Conservation (phyloP, 2,797 vertebrate genomes). For the Gallinago nigripennis region DNA sequence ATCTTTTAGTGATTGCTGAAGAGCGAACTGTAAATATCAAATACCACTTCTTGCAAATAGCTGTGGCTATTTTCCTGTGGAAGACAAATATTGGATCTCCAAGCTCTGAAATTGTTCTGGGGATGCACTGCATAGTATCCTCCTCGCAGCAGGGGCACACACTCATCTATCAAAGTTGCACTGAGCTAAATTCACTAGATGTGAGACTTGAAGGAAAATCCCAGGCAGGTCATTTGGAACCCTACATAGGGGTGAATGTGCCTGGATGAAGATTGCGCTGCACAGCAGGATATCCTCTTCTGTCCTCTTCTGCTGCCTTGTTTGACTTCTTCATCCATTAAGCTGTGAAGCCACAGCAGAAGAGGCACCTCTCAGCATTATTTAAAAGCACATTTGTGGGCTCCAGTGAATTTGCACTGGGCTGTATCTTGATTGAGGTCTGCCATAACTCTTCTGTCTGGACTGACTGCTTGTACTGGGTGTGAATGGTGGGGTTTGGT, state of each 20-base stretch:
- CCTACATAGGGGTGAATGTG: background rate
- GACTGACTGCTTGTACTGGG: background rate
- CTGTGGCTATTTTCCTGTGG: background rate
- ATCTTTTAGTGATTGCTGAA: background rate
- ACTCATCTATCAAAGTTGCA: background rate
- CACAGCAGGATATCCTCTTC: background rate
- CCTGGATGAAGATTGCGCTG: background rate
- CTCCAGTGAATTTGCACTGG: background rate
- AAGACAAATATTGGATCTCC: background rate
- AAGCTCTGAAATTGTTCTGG: background rate
- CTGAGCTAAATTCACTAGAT: background rate
- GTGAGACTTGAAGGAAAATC: background rate
- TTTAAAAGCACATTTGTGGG: background rate
- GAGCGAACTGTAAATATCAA: background rate
- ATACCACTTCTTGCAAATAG: background rate
- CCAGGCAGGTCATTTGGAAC: background rate
- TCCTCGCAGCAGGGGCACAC: background rate
- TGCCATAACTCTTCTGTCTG: background rate
- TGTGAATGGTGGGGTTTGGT: background rate
- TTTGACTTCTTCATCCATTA: background rate
- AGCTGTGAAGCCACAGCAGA: background rate
- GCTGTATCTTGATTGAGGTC: accelerated
- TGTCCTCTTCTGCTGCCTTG: background rate
- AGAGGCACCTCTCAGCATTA: background rate
- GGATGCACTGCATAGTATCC: background rate